Percentiles rank a stretch among this genome's conserved stretches.
These are phyloP conservation scores for Drosophila prosaltans DNA, from an alignment of 1,140 invertebrate genomes.

Conservation along the genomic window DNA sequence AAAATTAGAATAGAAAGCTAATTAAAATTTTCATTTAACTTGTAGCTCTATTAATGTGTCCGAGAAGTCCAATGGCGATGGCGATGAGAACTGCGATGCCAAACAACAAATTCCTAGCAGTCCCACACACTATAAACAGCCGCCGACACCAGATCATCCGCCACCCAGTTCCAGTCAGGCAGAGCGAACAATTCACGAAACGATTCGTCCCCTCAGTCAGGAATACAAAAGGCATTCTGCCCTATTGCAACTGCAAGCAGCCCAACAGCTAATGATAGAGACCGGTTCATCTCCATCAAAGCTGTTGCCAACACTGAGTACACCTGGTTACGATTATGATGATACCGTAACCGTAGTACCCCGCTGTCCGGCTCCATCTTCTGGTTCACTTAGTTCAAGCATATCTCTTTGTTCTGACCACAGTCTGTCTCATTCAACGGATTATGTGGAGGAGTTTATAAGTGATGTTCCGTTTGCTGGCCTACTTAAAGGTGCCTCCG, in stretches of 20 bases:
- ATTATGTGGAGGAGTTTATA: slow-evolving; percentile 93
- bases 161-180: slow-evolving; percentile 96
- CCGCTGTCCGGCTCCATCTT: slow-evolving; percentile 68
- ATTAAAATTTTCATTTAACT: not conserved
- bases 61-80: slow-evolving; percentile 50
- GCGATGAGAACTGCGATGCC: slow-evolving; percentile 56
- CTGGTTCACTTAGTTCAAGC: slow-evolving; percentile 83
- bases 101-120: slow-evolving; percentile 86
- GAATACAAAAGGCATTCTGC: slow-evolving; percentile 79
- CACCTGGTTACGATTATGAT: slow-evolving; percentile 67
- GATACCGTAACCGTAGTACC: slow-evolving; percentile 71
- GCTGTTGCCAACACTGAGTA: slow-evolving; percentile 58
- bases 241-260: slow-evolving; percentile 67
- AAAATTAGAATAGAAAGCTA: not conserved
- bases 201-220: slow-evolving; percentile 94
- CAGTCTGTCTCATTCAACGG: slow-evolving; percentile 89
- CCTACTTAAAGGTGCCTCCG: slow-evolving; percentile 90
- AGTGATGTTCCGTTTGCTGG: slow-evolving; percentile 94
- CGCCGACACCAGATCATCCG: slow-evolving; percentile 96
- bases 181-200: slow-evolving; percentile 93
- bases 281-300: slow-evolving; percentile 74
- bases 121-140: slow-evolving; percentile 95
- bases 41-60: slow-evolving; percentile 45
- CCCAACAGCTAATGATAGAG: slow-evolving; percentile 75
- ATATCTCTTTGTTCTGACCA: slow-evolving; percentile 88